phyloP scores from a whole-genome alignment of 2,888 invertebrate species.

The Venustoraphidia nigricollis region DNA sequence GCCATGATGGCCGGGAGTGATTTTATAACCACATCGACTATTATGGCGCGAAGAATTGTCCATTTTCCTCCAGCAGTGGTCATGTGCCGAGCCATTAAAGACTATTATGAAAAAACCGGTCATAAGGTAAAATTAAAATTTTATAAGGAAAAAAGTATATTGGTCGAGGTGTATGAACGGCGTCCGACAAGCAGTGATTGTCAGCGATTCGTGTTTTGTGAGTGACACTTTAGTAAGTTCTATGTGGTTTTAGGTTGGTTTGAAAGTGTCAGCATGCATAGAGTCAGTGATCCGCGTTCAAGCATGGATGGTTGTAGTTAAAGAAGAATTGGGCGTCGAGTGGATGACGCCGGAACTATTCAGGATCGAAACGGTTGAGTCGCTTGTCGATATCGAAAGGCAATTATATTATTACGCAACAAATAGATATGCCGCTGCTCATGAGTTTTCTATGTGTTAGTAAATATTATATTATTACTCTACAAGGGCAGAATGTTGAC shows the following conservation, averaged over 20 bases:
- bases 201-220: too few species aligned
- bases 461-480: too few species aligned
- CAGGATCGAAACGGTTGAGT: conserved; percentile 87
- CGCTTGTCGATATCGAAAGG: conserved; percentile 63
- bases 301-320: conserved; percentile 71
- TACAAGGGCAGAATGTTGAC: too few species aligned
- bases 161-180: too few species aligned
- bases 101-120: conserved; percentile 55
- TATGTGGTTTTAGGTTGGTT: conserved; percentile 54
- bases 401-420: conserved; percentile 30
- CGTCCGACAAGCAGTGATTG: background rate
- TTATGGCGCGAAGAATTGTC: conserved; percentile 90
- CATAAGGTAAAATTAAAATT: conserved; percentile 34
- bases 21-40: conserved; percentile 98
- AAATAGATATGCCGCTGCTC: conserved; percentile 18
- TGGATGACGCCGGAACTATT: conserved; percentile 75
- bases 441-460: conserved; percentile 24
- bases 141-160: background rate
- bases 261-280: conserved; percentile 97
- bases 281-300: conserved; percentile 71
- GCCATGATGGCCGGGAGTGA: conserved; percentile 94
- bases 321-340: conserved; percentile 70
- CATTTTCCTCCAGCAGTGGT: conserved; percentile 80
- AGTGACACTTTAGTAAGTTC: too few species aligned
- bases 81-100: conserved; percentile 86